phyloP scores from a whole-genome alignment of 2,113 vertebrate genomes.

The Edolisoma coerulescens region DNA sequence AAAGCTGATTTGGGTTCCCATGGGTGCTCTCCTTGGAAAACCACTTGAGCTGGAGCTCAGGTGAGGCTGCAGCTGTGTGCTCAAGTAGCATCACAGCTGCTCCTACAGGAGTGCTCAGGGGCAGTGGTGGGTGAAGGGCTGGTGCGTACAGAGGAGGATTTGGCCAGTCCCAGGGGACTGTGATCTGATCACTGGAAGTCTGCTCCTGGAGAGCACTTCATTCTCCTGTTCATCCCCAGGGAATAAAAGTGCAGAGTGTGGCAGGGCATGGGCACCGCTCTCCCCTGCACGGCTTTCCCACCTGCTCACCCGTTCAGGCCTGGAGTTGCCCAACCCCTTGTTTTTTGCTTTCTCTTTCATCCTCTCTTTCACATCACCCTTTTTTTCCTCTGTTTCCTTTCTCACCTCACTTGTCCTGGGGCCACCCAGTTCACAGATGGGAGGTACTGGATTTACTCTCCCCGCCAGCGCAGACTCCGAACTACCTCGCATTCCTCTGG shows the following conservation, averaged over 20 bases:
- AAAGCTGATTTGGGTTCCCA: slow-evolving; percentile 8
- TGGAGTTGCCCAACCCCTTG: neutral
- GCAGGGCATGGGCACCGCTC: neutral
- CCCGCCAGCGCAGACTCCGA: slow-evolving; percentile 76
- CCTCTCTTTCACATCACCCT: slow-evolving; percentile 41
- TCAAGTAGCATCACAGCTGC: neutral
- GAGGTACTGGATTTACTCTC: slow-evolving; percentile 89
- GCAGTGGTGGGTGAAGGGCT: neutral
- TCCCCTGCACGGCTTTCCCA: slow-evolving; percentile 24
- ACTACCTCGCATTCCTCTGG: slow-evolving; percentile 71
- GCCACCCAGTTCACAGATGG: slow-evolving; percentile 87
- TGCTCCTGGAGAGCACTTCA: neutral
- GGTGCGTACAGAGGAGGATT: neutral
- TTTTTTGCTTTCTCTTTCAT: slow-evolving; percentile 16
- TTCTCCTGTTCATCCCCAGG: neutral
- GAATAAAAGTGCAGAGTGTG: neutral
- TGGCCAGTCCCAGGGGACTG: neutral
- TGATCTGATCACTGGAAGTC: neutral
- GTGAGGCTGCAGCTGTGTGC: neutral
- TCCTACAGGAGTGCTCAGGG: neutral
- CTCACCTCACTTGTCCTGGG: slow-evolving; percentile 37
- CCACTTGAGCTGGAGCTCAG: neutral
- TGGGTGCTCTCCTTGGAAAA: neutral
- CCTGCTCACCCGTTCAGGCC: neutral
- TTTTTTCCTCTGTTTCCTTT: slow-evolving; percentile 65